Evolutionary conservation across 2,113 vertebrate species (phyloP).

Genomic region (Cisticola juncidis): DNA sequence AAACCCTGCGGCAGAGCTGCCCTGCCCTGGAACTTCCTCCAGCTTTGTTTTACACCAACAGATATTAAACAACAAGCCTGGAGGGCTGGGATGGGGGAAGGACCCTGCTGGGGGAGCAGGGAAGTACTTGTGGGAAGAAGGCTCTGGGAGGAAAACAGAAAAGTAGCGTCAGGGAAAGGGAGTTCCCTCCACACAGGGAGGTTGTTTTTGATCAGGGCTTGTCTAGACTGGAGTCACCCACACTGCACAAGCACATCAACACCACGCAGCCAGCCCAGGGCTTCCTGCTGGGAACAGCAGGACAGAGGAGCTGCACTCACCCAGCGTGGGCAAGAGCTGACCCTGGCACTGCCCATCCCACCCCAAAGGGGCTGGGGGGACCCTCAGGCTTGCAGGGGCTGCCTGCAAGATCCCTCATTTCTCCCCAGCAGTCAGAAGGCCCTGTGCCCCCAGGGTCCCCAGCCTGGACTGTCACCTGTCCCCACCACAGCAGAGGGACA

Average conservation of each 20-base stretch:
- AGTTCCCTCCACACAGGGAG: not conserved
- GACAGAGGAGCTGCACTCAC: not conserved
- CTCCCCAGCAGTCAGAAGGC: not conserved
- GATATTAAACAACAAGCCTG: not conserved
- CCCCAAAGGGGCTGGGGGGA: not conserved
- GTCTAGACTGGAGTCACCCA: conserved; percentile 31
- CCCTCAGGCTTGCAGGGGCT: not conserved
- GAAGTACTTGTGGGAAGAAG: not conserved
- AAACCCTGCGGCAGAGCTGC: not conserved
- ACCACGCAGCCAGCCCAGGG: not conserved
- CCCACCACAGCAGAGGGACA: not conserved
- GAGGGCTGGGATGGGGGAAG: not conserved
- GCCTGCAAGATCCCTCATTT: fast-evolving
- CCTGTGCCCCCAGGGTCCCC: not conserved
- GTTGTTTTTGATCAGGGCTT: conserved; percentile 37
- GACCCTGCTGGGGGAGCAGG: not conserved
- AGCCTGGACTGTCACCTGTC: not conserved
- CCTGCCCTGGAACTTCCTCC: not conserved
- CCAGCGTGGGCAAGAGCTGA: fast-evolving
- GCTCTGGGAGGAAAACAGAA: not conserved
- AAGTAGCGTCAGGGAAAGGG: not conserved
- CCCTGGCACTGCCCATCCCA: not conserved
- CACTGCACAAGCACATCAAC: not conserved
- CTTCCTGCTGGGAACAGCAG: not conserved
- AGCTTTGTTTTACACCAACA: not conserved